Percentiles rank a stretch among this genome's conserved stretches.
These are phyloP conservation scores for Sarcophaga variegata DNA, from an alignment of 2,888 invertebrate species.

Conservation along the genomic window DNA sequence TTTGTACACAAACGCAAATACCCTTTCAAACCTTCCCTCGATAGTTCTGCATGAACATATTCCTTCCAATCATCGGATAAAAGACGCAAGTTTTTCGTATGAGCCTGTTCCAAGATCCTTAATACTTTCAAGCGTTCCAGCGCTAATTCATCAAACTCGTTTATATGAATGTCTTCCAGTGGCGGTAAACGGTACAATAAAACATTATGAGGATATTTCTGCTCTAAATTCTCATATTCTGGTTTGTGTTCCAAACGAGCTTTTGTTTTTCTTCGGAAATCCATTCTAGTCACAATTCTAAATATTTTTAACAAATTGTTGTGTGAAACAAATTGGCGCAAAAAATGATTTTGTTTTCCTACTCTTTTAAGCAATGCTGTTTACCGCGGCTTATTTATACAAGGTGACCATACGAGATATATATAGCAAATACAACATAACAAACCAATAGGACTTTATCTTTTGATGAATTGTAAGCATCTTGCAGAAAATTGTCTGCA, in stretches of 20 bases:
- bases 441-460: no score
- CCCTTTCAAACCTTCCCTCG: conserved; percentile 86
- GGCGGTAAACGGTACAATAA: conserved; percentile 92
- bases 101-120: conserved; percentile 89
- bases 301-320: background rate
- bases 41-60: conserved; percentile 85
- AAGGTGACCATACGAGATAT: no score
- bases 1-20: conserved; percentile 85
- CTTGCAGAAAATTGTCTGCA: no score
- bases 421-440: no score
- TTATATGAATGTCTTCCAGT: conserved; percentile 86
- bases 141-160: conserved; percentile 94
- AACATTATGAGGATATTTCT: conserved; percentile 88
- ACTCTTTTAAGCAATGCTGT: background rate
- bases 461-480: no score
- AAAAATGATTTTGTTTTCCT: background rate
- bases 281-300: conserved; percentile 70
- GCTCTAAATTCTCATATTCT: conserved; percentile 82
- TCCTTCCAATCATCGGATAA: conserved; percentile 87
- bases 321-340: background rate
- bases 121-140: conserved; percentile 88
- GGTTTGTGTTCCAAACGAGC: conserved; percentile 72
- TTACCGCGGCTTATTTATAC: no score
- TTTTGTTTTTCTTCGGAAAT: conserved; percentile 75
- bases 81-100: conserved; percentile 85